phyloP scores from a whole-genome alignment of 1,140 invertebrate species.

The Drosophila lacertosa region DNA sequence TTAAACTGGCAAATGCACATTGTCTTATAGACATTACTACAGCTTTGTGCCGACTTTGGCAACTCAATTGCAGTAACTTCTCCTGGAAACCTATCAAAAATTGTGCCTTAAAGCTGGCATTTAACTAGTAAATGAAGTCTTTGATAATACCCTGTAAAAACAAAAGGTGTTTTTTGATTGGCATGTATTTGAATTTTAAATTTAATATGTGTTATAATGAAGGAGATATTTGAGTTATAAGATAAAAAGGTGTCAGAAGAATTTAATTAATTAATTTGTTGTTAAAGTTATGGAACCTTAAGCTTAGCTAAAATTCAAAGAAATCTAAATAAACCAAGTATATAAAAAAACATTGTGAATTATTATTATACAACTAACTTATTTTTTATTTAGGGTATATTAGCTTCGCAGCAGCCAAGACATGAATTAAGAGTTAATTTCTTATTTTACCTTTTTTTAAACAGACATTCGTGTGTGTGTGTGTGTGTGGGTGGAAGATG shows the following conservation, averaged over 20 bases:
- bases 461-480: conserved; percentile 47
- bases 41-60: conserved; percentile 8
- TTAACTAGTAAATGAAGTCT: neutral
- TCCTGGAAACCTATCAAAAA: conserved; percentile 8
- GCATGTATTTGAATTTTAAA: too few species aligned
- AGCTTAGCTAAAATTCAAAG: too few species aligned
- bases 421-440: conserved; percentile 10
- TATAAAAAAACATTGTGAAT: too few species aligned
- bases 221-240: too few species aligned
- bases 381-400: too few species aligned
- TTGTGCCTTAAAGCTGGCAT: neutral
- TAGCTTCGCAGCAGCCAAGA: conserved; percentile 3
- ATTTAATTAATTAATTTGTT: too few species aligned
- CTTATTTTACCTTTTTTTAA: conserved; percentile 48
- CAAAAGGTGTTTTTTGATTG: too few species aligned
- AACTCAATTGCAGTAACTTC: neutral
- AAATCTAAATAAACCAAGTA: too few species aligned
- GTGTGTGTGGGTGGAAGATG: conserved; percentile 21
- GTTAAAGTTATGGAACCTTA: too few species aligned
- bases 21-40: conserved; percentile 14
- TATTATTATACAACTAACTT: too few species aligned
- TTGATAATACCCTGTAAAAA: neutral
- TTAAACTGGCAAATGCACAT: conserved; percentile 6
- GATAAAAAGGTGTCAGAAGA: too few species aligned
- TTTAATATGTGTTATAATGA: too few species aligned